A percentile compares a stretch with the other conserved stretches of the same genome.
These are phyloP conservation scores for Saccostrea echinata DNA, from an alignment of 1,140 invertebrate genomes.

Conservation along the genomic window DNA sequence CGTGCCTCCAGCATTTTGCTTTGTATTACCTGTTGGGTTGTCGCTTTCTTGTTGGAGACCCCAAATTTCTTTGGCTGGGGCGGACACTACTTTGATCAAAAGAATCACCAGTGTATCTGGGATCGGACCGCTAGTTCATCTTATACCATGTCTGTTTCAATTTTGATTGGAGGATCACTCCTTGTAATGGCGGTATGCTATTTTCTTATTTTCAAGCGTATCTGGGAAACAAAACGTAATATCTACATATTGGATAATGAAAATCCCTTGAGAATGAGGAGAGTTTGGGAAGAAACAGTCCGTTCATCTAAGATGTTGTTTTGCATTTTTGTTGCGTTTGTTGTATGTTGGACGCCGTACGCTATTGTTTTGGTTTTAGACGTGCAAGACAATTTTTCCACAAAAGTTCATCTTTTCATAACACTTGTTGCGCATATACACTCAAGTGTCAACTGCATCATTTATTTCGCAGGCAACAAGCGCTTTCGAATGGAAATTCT, in stretches of 20 bases:
- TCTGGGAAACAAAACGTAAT: slow-evolving; percentile 69
- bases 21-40: slow-evolving; percentile 69
- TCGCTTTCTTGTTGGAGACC: slow-evolving; percentile 70
- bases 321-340: slow-evolving; percentile 73
- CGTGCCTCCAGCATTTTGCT: slow-evolving; percentile 59
- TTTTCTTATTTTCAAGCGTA: slow-evolving; percentile 68
- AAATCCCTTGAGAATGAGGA: slow-evolving; percentile 59
- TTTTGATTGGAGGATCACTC: slow-evolving; percentile 68
- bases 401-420: slow-evolving; percentile 71
- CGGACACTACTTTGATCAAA: slow-evolving; percentile 73
- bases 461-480: slow-evolving; percentile 71
- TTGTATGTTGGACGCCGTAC: slow-evolving; percentile 77
- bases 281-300: slow-evolving; percentile 67
- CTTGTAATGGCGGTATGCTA: slow-evolving; percentile 69
- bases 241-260: slow-evolving; percentile 63
- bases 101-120: slow-evolving; percentile 76
- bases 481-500: slow-evolving; percentile 60
- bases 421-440: slow-evolving; percentile 76
- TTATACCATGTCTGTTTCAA: slow-evolving; percentile 74
- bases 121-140: slow-evolving; percentile 71
- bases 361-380: slow-evolving; percentile 74
- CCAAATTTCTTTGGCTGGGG: slow-evolving; percentile 77
- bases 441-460: slow-evolving; percentile 72
- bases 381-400: slow-evolving; percentile 64
- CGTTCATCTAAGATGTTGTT: slow-evolving; percentile 72